Conservation (phyloP, 2,888 invertebrate species). For the Epinotia nisella region DNA sequence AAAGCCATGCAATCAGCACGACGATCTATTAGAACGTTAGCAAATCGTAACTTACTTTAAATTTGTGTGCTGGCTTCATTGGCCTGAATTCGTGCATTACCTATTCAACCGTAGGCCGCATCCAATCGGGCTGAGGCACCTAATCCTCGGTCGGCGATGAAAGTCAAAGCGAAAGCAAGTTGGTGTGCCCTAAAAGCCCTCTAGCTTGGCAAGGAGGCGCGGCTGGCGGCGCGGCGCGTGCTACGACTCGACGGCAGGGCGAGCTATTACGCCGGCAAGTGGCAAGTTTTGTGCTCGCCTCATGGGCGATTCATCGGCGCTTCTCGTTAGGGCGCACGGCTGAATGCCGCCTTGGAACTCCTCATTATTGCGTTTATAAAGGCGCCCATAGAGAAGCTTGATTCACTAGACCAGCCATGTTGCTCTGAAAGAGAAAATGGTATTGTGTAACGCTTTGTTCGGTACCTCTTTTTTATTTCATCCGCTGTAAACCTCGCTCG, state of each 20-base stretch:
- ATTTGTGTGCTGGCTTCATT: constrained; percentile 55
- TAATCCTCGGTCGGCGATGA: constrained; percentile 67
- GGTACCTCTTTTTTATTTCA: constrained; percentile 68
- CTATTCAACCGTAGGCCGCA: constrained; percentile 72
- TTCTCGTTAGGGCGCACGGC: constrained; percentile 77
- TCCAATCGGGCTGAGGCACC: constrained; percentile 67
- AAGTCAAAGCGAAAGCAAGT: constrained; percentile 77
- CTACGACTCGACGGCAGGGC: constrained; percentile 43
- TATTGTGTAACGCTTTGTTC: constrained; percentile 81
- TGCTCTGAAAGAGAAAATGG: constrained; percentile 81
- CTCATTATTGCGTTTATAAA: constrained; percentile 85
- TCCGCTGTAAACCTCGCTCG: constrained; percentile 56
- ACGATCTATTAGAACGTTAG: constrained; percentile 34
- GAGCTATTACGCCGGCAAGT: constrained; percentile 69
- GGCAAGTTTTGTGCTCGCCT: constrained; percentile 80
- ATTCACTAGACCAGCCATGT: constrained; percentile 79
- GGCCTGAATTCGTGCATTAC: constrained; percentile 71
- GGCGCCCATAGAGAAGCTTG: constrained; percentile 77
- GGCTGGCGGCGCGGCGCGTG: constrained; percentile 51
- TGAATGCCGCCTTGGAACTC: constrained; percentile 82
- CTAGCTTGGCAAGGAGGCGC: constrained; percentile 65
- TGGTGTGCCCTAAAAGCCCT: constrained; percentile 76
- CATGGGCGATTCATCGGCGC: constrained; percentile 81
- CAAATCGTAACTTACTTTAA: constrained; percentile 51
- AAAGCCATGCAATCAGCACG: constrained; percentile 19